Base-by-base conservation (phyloP, 2,888 invertebrate species). In the Nomada goodeniana region DNA sequence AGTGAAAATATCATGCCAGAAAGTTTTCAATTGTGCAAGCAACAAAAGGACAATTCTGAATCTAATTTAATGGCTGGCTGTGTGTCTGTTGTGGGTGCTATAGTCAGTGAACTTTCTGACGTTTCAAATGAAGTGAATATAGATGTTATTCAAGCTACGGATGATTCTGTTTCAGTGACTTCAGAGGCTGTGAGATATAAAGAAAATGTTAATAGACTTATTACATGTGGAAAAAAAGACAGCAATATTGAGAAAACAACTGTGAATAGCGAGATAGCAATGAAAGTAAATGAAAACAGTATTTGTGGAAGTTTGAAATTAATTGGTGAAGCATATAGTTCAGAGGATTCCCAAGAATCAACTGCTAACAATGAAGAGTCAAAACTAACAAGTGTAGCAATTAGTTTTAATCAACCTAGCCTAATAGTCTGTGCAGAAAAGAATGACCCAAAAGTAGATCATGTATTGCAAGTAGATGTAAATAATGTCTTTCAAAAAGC, bases 321-420 rank as follows among this genome's bases (percentile, higher is more conserved):
- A 23, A 91, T 92, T 65, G 91, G 90, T 36, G 91, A 92, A 79
- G 89, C 90, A 61, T 91, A 92, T 61, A 88, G 82, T 59, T 92
- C 91, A 5, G 92, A 92, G n/a, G 91, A 92, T 81, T 92, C 92
- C 47, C 90, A 91, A 79, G 90, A 89, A 47, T 81, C 71, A 2
- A 79, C 11, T 60, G 0, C 26, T 15, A 75, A 71, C 55, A 81
- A 84, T 13, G n/a, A 1, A 4, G 80, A 87, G 15, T 13, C 47
- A 2, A 69, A 44, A 11, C 63, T 71, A 61, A 47, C 68, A 36
- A 57, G 11, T 42, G 5, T 53, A 26, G 23, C 80, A 7, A 5
- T 44, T 63, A 42, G 1, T 65, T 57, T 36, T 63, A 72, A 29
- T 23, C 44, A 80, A 67, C 64, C 23, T 23, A 59, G 15, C 36